Conservation (phyloP, 2,888 invertebrate genomes). For the Apamea monoglypha region DNA sequence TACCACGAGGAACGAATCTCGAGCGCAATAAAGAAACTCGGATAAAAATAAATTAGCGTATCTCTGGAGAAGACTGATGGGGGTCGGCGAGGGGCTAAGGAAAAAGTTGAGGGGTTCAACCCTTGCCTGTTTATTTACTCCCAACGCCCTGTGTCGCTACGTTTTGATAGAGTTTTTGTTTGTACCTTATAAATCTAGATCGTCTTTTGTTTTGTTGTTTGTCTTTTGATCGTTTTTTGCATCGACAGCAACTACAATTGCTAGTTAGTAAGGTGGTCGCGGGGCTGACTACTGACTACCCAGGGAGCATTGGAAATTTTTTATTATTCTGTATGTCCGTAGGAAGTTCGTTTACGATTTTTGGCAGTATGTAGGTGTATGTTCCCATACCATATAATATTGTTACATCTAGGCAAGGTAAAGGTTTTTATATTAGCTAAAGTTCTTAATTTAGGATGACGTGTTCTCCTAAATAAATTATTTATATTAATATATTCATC, state of each 20-base stretch:
- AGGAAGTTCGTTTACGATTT: no score
- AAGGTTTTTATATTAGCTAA: no score
- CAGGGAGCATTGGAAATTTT: background rate
- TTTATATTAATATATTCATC: no score
- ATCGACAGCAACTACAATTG: background rate
- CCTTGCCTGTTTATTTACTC: constrained; percentile 84
- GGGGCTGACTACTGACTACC: background rate
- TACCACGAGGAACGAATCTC: constrained; percentile 81
- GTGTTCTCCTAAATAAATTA: no score
- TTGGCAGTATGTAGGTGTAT: no score
- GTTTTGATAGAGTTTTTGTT: constrained; percentile 83
- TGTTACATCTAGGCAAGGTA: no score
- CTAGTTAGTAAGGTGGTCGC: background rate
- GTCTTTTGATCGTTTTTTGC: no score
- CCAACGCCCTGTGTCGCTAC: constrained; percentile 75
- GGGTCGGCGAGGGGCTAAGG: constrained; percentile 78
- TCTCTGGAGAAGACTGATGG: constrained; percentile 85
- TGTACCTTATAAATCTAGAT: constrained; percentile 59
- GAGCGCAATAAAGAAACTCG: constrained; percentile 83
- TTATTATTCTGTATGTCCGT: no score
- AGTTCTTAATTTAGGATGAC: no score
- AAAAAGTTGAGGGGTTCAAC: constrained; percentile 87
- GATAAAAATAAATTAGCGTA: constrained; percentile 88
- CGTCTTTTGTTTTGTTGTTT: no score
- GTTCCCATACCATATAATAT: no score